Evolutionary conservation across 2,797 vertebrate species (phyloP).

Genomic region (Muscicapa striata): DNA sequence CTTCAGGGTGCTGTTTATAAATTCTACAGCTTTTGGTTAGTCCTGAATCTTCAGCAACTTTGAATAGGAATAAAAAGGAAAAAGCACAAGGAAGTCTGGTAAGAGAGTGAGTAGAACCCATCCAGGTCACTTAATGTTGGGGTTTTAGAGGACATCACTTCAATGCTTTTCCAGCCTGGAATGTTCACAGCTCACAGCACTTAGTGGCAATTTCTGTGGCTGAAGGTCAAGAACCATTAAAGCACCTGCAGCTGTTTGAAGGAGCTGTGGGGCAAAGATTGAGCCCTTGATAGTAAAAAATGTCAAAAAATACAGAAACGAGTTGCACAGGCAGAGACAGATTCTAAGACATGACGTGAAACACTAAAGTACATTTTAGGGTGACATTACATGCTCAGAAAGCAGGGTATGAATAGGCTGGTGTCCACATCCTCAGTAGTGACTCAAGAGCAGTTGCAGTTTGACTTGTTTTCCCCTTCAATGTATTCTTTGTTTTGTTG

Average conservation of each 20-base stretch:
- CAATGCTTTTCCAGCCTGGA: neutral
- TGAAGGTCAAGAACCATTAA: neutral
- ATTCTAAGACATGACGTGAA: neutral
- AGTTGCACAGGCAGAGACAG: neutral
- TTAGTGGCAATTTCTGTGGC: neutral
- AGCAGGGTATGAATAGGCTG: neutral
- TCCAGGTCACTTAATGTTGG: neutral
- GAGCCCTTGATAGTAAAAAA: neutral
- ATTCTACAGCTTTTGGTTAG: neutral
- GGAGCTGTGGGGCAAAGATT: neutral
- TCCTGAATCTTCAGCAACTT: neutral
- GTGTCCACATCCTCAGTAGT: neutral
- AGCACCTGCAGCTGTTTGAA: neutral
- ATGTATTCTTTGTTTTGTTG: conserved; percentile 43
- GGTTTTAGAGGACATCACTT: neutral
- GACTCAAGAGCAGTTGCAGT: conserved; percentile 32
- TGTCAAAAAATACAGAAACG: neutral
- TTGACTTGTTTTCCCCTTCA: conserved; percentile 42
- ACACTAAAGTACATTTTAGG: neutral
- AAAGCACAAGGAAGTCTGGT: neutral
- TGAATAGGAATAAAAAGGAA: neutral
- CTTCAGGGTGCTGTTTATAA: neutral
- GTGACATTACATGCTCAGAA: neutral
- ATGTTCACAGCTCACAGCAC: neutral
- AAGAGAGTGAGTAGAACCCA: neutral